Evolutionary conservation across 92 coral and sea anemone species (phyloP).

Genomic region (Meandrina meandrites): DNA sequence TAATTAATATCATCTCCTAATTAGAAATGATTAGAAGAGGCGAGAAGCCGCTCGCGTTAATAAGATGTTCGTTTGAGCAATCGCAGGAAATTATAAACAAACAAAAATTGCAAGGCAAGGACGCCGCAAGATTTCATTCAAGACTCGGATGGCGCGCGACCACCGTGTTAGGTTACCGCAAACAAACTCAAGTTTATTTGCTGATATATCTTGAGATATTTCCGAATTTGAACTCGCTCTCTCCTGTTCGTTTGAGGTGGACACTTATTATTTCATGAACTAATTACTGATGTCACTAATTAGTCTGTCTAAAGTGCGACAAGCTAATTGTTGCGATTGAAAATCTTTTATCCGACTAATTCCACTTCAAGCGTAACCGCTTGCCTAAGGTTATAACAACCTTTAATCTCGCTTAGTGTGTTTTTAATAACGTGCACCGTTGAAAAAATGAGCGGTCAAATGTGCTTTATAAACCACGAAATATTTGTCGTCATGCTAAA

Average conservation of each 20-base stretch:
- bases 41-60: conserved; percentile 76
- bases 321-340: conserved; percentile 47
- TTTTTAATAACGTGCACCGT: conserved; percentile 37
- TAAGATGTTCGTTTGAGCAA: conserved; percentile 65
- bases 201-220: not conserved
- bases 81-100: conserved; percentile 78
- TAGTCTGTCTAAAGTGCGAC: conserved; percentile 44
- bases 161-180: not conserved
- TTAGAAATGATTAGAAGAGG: conserved; percentile 68
- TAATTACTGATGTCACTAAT: conserved; percentile 43
- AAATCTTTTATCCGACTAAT: conserved; percentile 29
- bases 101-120: conserved; percentile 48
- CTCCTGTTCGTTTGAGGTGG: conserved; percentile 19
- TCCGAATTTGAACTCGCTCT: conserved; percentile 1
- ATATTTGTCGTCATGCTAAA: not conserved
- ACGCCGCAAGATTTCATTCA: conserved; percentile 18
- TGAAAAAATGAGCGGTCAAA: conserved; percentile 13
- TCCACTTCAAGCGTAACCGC: conserved; percentile 50
- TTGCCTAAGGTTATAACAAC: conserved; percentile 38
- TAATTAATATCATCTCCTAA: conserved; percentile 96
- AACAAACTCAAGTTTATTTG: conserved; percentile 17
- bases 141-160: conserved; percentile 5
- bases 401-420: conserved; percentile 23
- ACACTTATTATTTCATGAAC: conserved; percentile 17
- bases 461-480: not conserved